Evolutionary conservation across 2,888 invertebrate species (phyloP).

Genomic region (Tipula confusa): DNA sequence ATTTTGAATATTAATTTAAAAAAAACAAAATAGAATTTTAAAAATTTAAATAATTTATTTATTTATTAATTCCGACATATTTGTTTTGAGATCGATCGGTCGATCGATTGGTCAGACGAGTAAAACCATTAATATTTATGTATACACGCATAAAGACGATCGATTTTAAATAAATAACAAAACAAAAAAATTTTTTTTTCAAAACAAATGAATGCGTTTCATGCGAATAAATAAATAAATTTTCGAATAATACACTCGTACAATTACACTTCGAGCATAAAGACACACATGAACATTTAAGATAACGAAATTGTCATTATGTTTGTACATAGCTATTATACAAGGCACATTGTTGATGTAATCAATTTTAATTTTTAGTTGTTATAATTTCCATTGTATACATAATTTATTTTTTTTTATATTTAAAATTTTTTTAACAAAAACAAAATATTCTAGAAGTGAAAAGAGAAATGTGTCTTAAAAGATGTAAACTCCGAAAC

Average conservation of each 20-base stretch:
- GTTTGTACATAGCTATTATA: too few relatives aligned
- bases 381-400: neutral
- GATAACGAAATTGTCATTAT: neutral
- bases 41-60: neutral
- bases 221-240: neutral
- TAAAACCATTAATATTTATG: neutral
- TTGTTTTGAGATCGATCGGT: neutral
- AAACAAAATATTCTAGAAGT: neutral
- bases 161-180: neutral
- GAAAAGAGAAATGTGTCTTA: neutral
- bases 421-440: too few relatives aligned
- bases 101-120: neutral
- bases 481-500: neutral
- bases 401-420: too few relatives aligned
- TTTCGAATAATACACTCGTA: neutral
- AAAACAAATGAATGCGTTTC: neutral
- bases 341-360: neutral
- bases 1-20: neutral
- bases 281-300: too few relatives aligned
- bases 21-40: neutral
- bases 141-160: neutral
- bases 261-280: too few relatives aligned
- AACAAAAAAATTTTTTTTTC: neutral
- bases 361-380: neutral
- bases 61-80: neutral